Conservation (phyloP, 2,797 vertebrate genomes). For the Phalloptychus januarius region DNA sequence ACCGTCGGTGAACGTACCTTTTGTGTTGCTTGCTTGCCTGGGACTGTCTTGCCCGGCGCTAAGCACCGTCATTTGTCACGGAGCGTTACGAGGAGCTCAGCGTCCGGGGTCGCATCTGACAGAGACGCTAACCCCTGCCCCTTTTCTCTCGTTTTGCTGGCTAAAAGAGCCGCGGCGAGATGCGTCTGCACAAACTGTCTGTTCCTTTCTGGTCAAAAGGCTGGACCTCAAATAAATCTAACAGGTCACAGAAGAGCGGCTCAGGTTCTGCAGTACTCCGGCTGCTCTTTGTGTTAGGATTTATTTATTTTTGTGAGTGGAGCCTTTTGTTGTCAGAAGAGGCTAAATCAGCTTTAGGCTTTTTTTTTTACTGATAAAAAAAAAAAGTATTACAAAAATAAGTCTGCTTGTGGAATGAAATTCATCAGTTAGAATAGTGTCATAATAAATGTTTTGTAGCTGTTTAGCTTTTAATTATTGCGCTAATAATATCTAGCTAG, state of each 20-base stretch:
- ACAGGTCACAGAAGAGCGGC: constrained; percentile 11
- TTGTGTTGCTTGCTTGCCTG: constrained; percentile 20
- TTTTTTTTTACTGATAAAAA: not conserved
- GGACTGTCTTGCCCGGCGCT: constrained; percentile 29
- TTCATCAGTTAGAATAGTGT: not conserved
- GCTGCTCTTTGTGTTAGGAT: not conserved
- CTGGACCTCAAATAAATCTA: constrained; percentile 25
- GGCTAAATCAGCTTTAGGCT: not conserved
- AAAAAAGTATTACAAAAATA: not conserved
- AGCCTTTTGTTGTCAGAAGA: not conserved
- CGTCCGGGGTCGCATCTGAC: constrained; percentile 51
- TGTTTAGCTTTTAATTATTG: not conserved
- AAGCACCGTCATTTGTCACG: constrained; percentile 50
- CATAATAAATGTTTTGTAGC: not conserved
- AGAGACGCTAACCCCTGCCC: constrained; percentile 25
- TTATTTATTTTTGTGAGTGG: not conserved
- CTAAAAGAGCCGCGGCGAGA: constrained; percentile 48
- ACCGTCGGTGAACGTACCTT: not conserved
- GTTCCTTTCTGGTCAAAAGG: constrained; percentile 47
- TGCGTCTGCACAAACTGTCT: constrained; percentile 69
- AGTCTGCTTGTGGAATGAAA: not conserved
- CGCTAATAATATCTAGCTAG: not conserved
- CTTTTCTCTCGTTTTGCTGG: constrained; percentile 25
- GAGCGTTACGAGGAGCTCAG: constrained; percentile 44
- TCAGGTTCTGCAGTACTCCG: not conserved